Base-by-base conservation (phyloP, 1,140 invertebrate genomes). In the Diachasmimorpha longicaudata region DNA sequence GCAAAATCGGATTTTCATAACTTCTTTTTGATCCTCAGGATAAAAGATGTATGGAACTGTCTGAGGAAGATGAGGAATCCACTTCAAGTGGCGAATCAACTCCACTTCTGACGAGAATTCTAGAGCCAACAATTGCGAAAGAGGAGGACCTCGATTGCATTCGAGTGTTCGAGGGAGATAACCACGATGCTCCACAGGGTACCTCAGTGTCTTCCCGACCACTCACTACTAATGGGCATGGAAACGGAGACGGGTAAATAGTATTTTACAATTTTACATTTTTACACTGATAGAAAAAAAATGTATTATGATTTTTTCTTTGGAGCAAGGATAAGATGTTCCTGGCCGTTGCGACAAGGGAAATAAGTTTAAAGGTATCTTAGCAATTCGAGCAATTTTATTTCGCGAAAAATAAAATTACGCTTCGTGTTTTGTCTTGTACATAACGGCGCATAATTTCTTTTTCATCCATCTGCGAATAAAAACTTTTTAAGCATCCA, bases 41-140 rank as follows among this genome's bases (percentile, higher is more conserved):
- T 52, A 84, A 83, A 67, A 83, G 70, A 72, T 83, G 82, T 58
- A 87, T 87, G 13, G 84, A 84, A 55, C 75, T 83, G 36, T 81
- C 85, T 21, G 71, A 75, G 46, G 73, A 52, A 63, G 79, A 82
- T 36, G 79, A 69, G 0, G 80, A 42, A 36, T 75, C 73, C 36
- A 79, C 81, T 11, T 79, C 72, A 75, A 78, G 79, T 8, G 83
- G 81, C 36, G 78, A 76, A 58, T 79, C 80, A 70, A 37, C 81
- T 19, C 74, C 80, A 19, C 74, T 81, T 19, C 66, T 81, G 8
- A 72, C 76, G 11, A 83, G 80, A 77, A 76, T 82, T 55, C 58
- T 82, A n/a, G 79, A 87, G 63, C 81, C 82, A 44, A 77, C 78
- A 39, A 70, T 79, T 6, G 80, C 42, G 14, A 72, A 83, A 14